phyloP scores from a whole-genome alignment of 2,888 invertebrate genomes.

The Caenorhabditis becei region DNA sequence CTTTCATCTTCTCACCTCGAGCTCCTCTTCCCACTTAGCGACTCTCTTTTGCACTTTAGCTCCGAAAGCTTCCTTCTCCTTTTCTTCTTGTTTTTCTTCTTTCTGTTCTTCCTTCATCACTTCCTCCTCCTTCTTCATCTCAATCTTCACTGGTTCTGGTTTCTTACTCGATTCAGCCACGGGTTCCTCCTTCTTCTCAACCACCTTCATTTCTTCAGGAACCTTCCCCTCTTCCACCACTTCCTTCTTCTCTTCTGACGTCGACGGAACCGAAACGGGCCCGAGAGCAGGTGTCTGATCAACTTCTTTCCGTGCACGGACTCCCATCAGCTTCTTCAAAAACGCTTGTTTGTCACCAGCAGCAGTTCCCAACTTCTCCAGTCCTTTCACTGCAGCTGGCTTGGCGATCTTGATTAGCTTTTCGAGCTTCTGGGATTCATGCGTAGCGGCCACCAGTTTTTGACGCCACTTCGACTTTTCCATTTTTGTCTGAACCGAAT shows the following conservation, averaged over 20 bases:
- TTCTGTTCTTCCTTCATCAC: conserved; percentile 5
- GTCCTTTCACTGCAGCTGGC: conserved; percentile 65
- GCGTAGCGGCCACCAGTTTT: conserved; percentile 67
- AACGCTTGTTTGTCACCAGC: conserved; percentile 65
- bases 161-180: conserved; percentile 26
- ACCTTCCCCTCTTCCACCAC: neutral
- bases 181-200: conserved; percentile 22
- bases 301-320: conserved; percentile 31
- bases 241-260: conserved; percentile 22
- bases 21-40: conserved; percentile 57
- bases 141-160: conserved; percentile 1
- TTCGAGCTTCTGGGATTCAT: conserved; percentile 70
- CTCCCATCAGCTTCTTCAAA: conserved; percentile 67
- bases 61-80: conserved; percentile 10
- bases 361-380: conserved; percentile 32
- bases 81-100: conserved; percentile 2
- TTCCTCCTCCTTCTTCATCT: conserved; percentile 25
- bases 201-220: conserved; percentile 15
- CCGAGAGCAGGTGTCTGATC: conserved; percentile 21
- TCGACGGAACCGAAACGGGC: neutral
- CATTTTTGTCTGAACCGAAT: conserved; percentile 74
- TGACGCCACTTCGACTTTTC: conserved; percentile 73
- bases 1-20: conserved; percentile 8
- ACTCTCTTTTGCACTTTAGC: conserved; percentile 50
- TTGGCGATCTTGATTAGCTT: conserved; percentile 74